Conservation (phyloP, 2,113 vertebrate genomes). For the Triplophysa dalaica region DNA sequence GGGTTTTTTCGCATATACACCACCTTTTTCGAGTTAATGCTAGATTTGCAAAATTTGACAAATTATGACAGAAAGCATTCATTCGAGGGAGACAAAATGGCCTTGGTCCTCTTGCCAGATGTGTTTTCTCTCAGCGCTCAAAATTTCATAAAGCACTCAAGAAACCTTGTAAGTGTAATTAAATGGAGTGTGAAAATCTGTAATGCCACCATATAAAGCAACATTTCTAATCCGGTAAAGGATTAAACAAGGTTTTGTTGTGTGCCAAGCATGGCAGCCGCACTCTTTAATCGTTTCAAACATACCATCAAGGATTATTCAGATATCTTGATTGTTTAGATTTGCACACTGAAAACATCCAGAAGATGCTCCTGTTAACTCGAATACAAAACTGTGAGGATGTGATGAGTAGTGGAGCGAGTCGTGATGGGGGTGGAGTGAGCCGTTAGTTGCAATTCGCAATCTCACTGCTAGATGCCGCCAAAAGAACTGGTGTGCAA, state of each 20-base stretch:
- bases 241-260: slow-evolving; percentile 60
- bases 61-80: slow-evolving; percentile 2
- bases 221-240: slow-evolving; percentile 53
- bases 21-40: neutral
- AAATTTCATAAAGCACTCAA: slow-evolving; percentile 4
- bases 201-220: slow-evolving; percentile 55
- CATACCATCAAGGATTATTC: slow-evolving; percentile 60
- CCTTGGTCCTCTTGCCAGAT: neutral
- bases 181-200: slow-evolving; percentile 61
- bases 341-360: slow-evolving; percentile 46
- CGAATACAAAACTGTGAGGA: neutral
- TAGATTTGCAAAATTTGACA: neutral
- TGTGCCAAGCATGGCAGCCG: slow-evolving; percentile 57
- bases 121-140: neutral
- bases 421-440: neutral
- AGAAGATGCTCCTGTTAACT: neutral
- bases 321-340: slow-evolving; percentile 42
- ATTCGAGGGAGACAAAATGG: neutral
- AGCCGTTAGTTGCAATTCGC: too few species aligned
- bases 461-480: too few species aligned
- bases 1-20: neutral
- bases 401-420: neutral
- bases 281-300: slow-evolving; percentile 61
- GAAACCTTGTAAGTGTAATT: slow-evolving; percentile 50
- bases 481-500: neutral